These are phyloP conservation scores for Philereme transversata DNA, from an alignment of 2,888 invertebrate genomes.

Conservation along the genomic window DNA sequence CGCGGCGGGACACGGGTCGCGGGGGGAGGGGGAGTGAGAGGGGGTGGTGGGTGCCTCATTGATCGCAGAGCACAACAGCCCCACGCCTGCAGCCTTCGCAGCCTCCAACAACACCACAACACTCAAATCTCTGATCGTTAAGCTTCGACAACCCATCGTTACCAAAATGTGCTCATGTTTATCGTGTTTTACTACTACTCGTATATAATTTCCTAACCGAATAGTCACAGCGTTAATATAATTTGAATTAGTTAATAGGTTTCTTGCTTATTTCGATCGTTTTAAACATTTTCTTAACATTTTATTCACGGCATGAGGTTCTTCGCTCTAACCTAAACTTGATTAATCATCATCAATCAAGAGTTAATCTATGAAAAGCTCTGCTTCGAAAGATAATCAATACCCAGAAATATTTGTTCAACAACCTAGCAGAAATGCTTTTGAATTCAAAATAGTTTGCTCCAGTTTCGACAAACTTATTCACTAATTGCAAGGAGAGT, in stretches of 20 bases:
- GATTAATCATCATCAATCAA: not conserved
- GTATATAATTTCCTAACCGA: conserved; percentile 9
- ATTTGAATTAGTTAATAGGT: conserved; percentile 8
- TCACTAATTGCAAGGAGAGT: conserved; percentile 12
- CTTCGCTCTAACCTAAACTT: not conserved
- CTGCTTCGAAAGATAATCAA: not conserved
- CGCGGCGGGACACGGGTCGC: conserved; percentile 39
- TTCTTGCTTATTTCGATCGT: conserved; percentile 3
- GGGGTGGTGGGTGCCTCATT: conserved; percentile 70
- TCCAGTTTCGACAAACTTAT: conserved; percentile 14
- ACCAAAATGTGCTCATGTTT: conserved; percentile 34
- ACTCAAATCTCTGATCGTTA: conserved; percentile 48
- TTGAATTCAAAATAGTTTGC: conserved; percentile 13
- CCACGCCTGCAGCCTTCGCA: conserved; percentile 61
- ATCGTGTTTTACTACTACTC: conserved; percentile 22
- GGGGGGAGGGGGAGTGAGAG: conserved; percentile 40
- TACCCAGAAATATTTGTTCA: not conserved
- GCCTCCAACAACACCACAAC: conserved; percentile 64
- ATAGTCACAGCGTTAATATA: conserved; percentile 12
- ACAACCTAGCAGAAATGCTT: not conserved
- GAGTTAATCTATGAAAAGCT: not conserved
- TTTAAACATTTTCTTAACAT: not conserved
- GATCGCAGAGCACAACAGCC: conserved; percentile 77
- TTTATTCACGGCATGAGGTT: not conserved
- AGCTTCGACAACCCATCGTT: conserved; percentile 35